Percentiles rank a stretch among this genome's conserved stretches.
phyloP scores from a whole-genome alignment of 2,888 invertebrate genomes.

The Steinernema scapterisci region DNA sequence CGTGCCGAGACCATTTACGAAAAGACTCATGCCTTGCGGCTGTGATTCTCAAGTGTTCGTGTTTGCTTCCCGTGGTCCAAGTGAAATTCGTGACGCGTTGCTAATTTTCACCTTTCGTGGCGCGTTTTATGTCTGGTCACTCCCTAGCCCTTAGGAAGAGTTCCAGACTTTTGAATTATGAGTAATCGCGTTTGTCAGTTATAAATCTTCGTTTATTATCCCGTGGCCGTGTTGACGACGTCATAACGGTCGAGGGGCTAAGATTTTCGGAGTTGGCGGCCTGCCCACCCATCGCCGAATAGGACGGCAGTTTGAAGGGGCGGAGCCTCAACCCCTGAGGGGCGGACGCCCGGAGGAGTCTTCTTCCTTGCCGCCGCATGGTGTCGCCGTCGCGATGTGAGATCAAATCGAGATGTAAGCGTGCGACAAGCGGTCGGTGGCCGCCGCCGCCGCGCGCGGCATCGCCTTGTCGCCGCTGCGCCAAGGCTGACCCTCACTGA shows the following conservation, averaged over 20 bases:
- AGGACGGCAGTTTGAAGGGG: neutral
- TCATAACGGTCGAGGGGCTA: slow-evolving; percentile 10
- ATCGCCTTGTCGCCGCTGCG: neutral
- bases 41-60: too few relatives aligned
- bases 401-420: slow-evolving; percentile 31
- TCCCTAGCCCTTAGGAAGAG: too few relatives aligned
- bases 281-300: slow-evolving; percentile 4
- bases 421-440: slow-evolving; percentile 31
- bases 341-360: slow-evolving; percentile 28
- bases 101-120: too few relatives aligned
- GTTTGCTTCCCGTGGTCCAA: too few relatives aligned
- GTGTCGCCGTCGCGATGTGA: slow-evolving; percentile 20
- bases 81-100: too few relatives aligned
- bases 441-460: neutral
- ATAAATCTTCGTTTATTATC: slow-evolving; percentile 14
- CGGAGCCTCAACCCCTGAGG: slow-evolving; percentile 11
- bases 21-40: too few relatives aligned
- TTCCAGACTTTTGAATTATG: neutral
- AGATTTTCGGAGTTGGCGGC: neutral
- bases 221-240: slow-evolving; percentile 2
- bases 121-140: too few relatives aligned
- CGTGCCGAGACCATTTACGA: too few relatives aligned
- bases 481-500: slow-evolving; percentile 15
- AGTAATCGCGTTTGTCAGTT: neutral
- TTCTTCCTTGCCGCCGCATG: neutral